Evolutionary conservation across 1,140 invertebrate genomes (phyloP).

Genomic region (Probaryconus sp.): DNA sequence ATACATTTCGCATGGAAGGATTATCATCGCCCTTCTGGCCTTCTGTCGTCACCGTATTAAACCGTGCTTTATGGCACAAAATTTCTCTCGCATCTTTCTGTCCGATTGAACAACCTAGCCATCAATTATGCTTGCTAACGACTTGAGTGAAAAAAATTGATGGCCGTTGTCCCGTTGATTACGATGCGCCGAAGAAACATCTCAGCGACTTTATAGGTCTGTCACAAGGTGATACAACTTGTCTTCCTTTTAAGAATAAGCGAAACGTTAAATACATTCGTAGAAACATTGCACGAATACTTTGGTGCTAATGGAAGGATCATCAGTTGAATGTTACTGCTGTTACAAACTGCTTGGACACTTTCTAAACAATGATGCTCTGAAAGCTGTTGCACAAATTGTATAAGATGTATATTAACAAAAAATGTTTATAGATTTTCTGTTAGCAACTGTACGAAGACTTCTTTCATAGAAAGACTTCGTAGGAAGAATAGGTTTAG

Average conservation of each 20-base stretch:
- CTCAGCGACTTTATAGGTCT: slow-evolving; percentile 53
- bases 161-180: slow-evolving; percentile 38
- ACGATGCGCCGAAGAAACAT: slow-evolving; percentile 43
- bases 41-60: slow-evolving; percentile 51
- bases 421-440: too few relatives aligned
- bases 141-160: slow-evolving; percentile 48
- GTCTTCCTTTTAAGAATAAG: slow-evolving; percentile 50
- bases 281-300: too few relatives aligned
- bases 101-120: slow-evolving; percentile 40
- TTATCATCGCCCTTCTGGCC: slow-evolving; percentile 33
- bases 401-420: too few relatives aligned
- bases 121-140: slow-evolving; percentile 57
- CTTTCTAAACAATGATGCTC: too few relatives aligned
- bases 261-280: slow-evolving; percentile 54
- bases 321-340: too few relatives aligned
- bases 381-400: too few relatives aligned
- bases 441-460: too few relatives aligned
- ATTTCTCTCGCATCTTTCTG: slow-evolving; percentile 23
- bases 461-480: too few relatives aligned
- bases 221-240: slow-evolving; percentile 52
- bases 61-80: slow-evolving; percentile 43
- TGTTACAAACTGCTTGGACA: too few relatives aligned
- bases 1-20: slow-evolving; percentile 29
- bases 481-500: not conserved
- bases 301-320: too few relatives aligned